phyloP scores from a whole-genome alignment of 1,140 invertebrate species.

The Harpegnathos saltator region DNA sequence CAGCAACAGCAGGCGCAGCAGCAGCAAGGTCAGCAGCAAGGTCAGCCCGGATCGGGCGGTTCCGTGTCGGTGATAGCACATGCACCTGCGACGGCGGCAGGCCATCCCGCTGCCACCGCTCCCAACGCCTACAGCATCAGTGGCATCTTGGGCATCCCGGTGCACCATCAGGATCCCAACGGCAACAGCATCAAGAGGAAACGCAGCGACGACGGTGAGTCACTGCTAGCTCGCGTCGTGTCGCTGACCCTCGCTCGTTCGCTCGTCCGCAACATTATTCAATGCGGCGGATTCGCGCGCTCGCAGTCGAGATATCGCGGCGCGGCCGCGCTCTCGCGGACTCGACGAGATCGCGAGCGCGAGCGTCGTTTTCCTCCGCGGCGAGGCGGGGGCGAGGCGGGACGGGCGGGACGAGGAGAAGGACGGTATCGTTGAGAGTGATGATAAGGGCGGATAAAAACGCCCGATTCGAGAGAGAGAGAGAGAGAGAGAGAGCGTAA shows the following conservation, averaged over 20 bases:
- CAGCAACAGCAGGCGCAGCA: constrained; percentile 89
- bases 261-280: constrained; percentile 44
- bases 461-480: too few species aligned
- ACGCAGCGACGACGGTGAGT: constrained; percentile 89
- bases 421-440: too few species aligned
- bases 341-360: constrained; percentile 35
- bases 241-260: constrained; percentile 1
- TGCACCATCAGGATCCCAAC: constrained; percentile 91
- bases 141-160: constrained; percentile 95
- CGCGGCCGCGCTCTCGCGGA: constrained; percentile 36
- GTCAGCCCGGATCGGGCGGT: constrained; percentile 84
- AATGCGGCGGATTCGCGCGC: constrained; percentile 22
- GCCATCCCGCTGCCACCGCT: constrained; percentile 84
- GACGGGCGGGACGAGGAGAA: too few species aligned
- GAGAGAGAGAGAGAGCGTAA: too few species aligned
- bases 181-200: constrained; percentile 91
- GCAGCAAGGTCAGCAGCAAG: constrained; percentile 86
- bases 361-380: too few species aligned
- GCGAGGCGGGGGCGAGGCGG: too few species aligned
- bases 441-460: too few species aligned
- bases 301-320: constrained; percentile 43
- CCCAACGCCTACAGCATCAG: constrained; percentile 95
- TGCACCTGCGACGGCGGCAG: constrained; percentile 87
- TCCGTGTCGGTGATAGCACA: constrained; percentile 89
- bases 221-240: constrained; percentile 27